Conservation (phyloP, 2,888 invertebrate species). For the Entomobrya proxima region DNA sequence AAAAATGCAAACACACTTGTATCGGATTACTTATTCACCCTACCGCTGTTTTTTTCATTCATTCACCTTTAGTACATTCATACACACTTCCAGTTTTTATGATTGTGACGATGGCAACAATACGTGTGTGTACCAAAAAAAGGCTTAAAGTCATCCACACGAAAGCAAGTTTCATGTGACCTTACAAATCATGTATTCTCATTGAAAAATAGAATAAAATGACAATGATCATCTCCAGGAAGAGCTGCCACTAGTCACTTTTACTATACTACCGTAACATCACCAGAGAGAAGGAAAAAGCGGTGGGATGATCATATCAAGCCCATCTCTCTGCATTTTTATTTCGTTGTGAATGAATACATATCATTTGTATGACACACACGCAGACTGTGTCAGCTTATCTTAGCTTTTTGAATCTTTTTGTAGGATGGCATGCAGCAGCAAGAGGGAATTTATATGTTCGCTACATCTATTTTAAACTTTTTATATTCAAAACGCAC, state of each 20-base stretch:
- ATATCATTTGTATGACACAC: constrained; percentile 34
- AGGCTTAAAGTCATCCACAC: not conserved
- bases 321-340: not conserved
- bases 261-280: not conserved
- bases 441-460: no score
- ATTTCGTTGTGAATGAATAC: not conserved
- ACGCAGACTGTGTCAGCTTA: not conserved
- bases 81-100: not conserved
- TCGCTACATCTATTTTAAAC: no score
- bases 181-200: not conserved
- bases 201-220: constrained; percentile 13
- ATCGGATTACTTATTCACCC: constrained; percentile 11
- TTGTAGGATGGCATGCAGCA: no score
- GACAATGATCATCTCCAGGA: constrained; percentile 30
- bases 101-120: not conserved
- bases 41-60: not conserved
- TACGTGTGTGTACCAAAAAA: not conserved
- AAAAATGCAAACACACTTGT: constrained; percentile 40
- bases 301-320: constrained; percentile 23
- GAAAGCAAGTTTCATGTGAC: constrained; percentile 7
- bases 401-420: not conserved
- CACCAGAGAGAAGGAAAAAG: not conserved
- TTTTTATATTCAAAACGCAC: not conserved
- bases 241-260: not conserved
- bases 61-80: not conserved